Percentiles rank a stretch among this genome's conserved stretches.
phyloP scores from a whole-genome alignment of 2,113 vertebrate genomes.

The Cricetomys ansorgei region DNA sequence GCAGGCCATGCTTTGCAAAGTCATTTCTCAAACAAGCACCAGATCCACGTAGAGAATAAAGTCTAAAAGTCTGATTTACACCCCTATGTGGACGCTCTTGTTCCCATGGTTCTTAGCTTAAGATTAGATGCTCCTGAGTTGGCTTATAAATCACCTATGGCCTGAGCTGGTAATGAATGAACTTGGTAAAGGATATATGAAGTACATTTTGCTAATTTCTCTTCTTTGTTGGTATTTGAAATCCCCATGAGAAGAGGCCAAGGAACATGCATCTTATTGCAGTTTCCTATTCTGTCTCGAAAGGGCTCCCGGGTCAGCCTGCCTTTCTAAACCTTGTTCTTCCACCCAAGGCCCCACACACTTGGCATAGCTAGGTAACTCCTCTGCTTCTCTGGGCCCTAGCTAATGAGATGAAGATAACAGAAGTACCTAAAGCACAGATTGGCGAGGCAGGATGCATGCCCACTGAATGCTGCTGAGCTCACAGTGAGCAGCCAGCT shows the following conservation, averaged over 20 bases:
- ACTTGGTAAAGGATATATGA: background rate
- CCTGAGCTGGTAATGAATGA: background rate
- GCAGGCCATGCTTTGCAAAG: background rate
- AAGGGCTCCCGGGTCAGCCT: background rate
- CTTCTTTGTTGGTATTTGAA: background rate
- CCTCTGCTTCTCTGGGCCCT: background rate
- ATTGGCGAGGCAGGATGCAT: background rate
- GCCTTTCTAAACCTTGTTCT: background rate
- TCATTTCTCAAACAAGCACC: background rate
- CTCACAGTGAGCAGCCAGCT: background rate
- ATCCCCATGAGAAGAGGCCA: background rate
- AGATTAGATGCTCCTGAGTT: background rate
- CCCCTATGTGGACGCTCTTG: background rate
- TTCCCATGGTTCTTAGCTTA: background rate
- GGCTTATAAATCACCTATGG: background rate
- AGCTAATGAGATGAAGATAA: background rate
- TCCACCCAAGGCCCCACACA: background rate
- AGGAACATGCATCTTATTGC: background rate
- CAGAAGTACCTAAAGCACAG: background rate
- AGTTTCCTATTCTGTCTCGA: background rate
- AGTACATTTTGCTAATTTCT: background rate
- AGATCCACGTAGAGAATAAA: background rate
- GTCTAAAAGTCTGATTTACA: background rate
- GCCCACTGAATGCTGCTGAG: background rate
- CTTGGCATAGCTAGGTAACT: background rate